Percentiles rank a stretch among this genome's conserved stretches.
These are phyloP conservation scores for Pseudobourletiella spinata DNA, from an alignment of 1,140 invertebrate species.

Conservation along the genomic window DNA sequence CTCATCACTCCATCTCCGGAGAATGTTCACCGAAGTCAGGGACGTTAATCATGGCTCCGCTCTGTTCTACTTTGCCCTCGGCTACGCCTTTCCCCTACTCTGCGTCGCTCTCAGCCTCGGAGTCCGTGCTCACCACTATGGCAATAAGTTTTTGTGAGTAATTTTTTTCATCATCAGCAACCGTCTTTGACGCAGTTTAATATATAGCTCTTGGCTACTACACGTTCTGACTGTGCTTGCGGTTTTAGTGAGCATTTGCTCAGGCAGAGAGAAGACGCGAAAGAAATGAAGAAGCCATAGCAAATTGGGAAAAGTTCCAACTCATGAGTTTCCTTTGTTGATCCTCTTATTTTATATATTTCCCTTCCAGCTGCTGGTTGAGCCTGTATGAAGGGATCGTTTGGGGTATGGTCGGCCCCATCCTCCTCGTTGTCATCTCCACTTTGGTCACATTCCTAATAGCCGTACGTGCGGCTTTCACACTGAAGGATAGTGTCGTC, in stretches of 20 bases:
- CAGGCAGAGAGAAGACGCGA: too few relatives aligned
- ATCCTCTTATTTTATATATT: too few relatives aligned
- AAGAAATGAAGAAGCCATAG: too few relatives aligned
- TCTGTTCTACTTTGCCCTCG: conserved; percentile 88
- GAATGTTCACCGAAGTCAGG: conserved; percentile 89
- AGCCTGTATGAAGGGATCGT: conserved; percentile 82
- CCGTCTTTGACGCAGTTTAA: not conserved
- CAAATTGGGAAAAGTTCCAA: too few relatives aligned
- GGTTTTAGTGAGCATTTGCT: too few relatives aligned
- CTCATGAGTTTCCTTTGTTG: too few relatives aligned
- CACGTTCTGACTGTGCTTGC: too few relatives aligned
- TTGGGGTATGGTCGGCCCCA: conserved; percentile 82
- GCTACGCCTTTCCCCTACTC: conserved; percentile 87
- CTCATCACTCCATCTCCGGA: conserved; percentile 82
- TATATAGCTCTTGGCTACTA: not conserved
- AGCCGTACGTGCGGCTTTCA: conserved; percentile 80
- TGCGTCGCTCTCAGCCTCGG: conserved; percentile 83
- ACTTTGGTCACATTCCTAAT: conserved; percentile 72
- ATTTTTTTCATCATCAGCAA: conserved; percentile 15
- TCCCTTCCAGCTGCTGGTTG: conserved; percentile 75
- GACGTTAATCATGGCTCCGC: conserved; percentile 93
- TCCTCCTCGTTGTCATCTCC: conserved; percentile 62
- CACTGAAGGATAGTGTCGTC: conserved; percentile 76
- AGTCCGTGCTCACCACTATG: conserved; percentile 89
- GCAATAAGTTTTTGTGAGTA: conserved; percentile 84